These are phyloP conservation scores for Dryas iulia DNA, from an alignment of 1,140 invertebrate genomes.

Conservation along the genomic window DNA sequence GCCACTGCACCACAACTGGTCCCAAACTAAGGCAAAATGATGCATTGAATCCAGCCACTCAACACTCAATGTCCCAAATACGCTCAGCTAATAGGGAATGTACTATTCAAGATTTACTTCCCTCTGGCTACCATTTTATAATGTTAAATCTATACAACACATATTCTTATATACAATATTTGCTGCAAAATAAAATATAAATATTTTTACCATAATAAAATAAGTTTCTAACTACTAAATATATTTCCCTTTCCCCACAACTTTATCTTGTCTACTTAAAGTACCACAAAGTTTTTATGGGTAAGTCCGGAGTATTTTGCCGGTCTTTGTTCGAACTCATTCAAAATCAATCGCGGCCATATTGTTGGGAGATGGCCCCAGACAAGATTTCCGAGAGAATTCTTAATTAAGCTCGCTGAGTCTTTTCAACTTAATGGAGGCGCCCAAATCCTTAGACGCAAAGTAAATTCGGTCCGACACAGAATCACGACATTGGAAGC, in stretches of 20 bases:
- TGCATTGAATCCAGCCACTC: too few relatives aligned
- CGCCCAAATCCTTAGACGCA: constrained; percentile 57
- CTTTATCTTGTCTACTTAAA: constrained; percentile 12
- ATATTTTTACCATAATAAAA: not conserved
- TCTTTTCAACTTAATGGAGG: constrained; percentile 73
- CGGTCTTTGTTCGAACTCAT: constrained; percentile 64
- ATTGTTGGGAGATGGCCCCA: constrained; percentile 51
- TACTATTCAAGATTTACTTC: too few relatives aligned
- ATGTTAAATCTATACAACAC: too few relatives aligned
- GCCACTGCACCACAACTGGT: too few relatives aligned
- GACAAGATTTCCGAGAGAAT: constrained; percentile 73
- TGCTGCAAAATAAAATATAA: too few relatives aligned
- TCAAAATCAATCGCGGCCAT: constrained; percentile 76
- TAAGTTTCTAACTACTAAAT: not conserved
- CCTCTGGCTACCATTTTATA: too few relatives aligned
- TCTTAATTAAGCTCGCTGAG: constrained; percentile 72
- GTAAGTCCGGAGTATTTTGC: constrained; percentile 37
- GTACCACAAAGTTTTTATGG: constrained; percentile 53
- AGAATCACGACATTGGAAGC: constrained; percentile 41
- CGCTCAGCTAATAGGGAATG: too few relatives aligned
- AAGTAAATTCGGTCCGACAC: constrained; percentile 58
- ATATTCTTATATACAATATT: too few relatives aligned
- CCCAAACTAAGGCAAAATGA: too few relatives aligned
- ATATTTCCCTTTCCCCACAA: not conserved
- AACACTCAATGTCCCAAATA: too few relatives aligned